Conservation (phyloP, 2,888 invertebrate genomes). For the Hymenopus coronatus region DNA sequence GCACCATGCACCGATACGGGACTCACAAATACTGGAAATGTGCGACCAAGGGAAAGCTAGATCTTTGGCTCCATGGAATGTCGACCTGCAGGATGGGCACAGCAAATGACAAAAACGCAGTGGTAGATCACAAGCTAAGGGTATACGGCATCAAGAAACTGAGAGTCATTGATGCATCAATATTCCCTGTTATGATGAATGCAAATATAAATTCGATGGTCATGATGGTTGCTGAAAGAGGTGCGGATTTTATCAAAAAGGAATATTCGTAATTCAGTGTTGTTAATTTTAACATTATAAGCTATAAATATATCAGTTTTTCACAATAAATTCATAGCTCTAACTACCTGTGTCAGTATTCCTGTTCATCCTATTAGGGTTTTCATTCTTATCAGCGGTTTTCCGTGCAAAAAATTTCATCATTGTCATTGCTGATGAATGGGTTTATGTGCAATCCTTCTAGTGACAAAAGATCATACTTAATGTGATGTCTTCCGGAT, state of each 20-base stretch:
- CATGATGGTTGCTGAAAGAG: neutral
- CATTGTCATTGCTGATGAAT: no score
- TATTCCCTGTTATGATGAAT: neutral
- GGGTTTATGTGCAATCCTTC: no score
- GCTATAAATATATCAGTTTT: neutral
- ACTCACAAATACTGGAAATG: neutral
- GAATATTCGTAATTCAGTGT: neutral
- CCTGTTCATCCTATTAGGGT: no score
- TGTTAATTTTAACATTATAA: neutral
- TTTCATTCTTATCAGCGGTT: no score
- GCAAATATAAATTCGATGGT: neutral
- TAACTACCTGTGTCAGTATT: no score
- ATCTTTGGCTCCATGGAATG: neutral
- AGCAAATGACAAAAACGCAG: neutral
- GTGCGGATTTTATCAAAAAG: neutral
- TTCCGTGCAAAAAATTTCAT: no score
- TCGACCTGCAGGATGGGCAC: neutral
- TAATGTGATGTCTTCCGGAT: no score
- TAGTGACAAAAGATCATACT: no score
- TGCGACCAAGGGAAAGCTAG: neutral
- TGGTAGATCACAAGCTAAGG: neutral
- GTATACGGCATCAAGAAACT: neutral
- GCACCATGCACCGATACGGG: neutral
- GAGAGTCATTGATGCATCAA: neutral
- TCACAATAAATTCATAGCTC: neutral